Evolutionary conservation across 2,113 vertebrate species (phyloP).

Genomic region (Coracopsis vasa): DNA sequence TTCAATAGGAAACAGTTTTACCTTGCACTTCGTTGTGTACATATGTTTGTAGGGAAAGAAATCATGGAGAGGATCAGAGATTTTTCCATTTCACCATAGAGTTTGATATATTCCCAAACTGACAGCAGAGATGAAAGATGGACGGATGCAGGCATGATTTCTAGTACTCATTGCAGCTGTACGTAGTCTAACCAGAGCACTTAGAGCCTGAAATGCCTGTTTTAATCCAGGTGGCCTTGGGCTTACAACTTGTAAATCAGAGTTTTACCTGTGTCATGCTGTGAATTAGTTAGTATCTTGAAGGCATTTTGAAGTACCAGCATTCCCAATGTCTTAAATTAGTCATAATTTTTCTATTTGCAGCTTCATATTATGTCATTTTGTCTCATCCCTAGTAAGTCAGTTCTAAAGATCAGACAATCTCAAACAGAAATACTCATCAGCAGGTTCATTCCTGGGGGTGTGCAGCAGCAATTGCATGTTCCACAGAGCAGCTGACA

Average conservation of each 20-base stretch:
- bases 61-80: background rate
- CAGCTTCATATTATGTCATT: background rate
- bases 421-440: background rate
- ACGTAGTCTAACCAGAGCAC: background rate
- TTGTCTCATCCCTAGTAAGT: background rate
- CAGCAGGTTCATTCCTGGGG: background rate
- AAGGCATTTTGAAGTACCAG: background rate
- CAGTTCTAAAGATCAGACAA: background rate
- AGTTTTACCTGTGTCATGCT: background rate
- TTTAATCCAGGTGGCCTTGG: background rate
- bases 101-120: background rate
- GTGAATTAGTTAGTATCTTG: background rate
- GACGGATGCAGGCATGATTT: background rate
- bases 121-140: background rate
- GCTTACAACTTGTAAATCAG: background rate
- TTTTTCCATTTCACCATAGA: background rate
- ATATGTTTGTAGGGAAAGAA: background rate
- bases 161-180: background rate
- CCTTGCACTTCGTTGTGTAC: background rate
- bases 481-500: background rate
- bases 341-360: background rate
- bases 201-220: background rate
- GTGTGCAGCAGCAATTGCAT: rapidly evolving
- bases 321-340: background rate
- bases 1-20: background rate